Evolutionary conservation across 2,888 invertebrate genomes (phyloP).

Genomic region (Brachylomia viminalis): DNA sequence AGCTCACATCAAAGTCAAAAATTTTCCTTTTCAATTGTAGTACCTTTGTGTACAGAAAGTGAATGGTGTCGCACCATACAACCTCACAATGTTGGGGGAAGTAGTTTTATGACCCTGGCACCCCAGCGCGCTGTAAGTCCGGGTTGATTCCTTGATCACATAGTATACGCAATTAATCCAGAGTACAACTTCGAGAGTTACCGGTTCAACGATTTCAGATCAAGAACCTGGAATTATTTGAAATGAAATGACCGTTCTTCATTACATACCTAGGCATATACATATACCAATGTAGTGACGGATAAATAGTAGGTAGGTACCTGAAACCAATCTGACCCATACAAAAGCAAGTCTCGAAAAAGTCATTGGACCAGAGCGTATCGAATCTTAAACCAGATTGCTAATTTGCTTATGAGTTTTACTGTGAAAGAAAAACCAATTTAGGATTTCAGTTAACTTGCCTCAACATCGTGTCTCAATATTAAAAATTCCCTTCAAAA

Average conservation of each 20-base stretch:
- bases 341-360: not conserved
- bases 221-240: not conserved
- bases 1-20: constrained; percentile 47
- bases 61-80: constrained; percentile 75
- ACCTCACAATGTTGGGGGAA: constrained; percentile 83
- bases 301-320: no score
- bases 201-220: constrained; percentile 1
- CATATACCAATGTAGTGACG: no score
- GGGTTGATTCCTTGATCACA: constrained; percentile 85
- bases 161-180: constrained; percentile 69
- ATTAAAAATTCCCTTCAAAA: not conserved
- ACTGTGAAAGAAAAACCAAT: not conserved
- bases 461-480: not conserved
- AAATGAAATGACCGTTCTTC: not conserved
- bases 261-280: no score
- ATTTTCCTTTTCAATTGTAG: constrained; percentile 54
- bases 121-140: constrained; percentile 84
- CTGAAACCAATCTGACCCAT: not conserved
- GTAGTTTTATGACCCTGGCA: constrained; percentile 88
- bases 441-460: not conserved
- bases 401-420: not conserved
- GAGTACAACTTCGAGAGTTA: constrained; percentile 2
- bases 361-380: no score
- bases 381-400: not conserved
- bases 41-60: constrained; percentile 71